phyloP scores from a whole-genome alignment of 2,888 invertebrate species.

The Mythimna loreyi region DNA sequence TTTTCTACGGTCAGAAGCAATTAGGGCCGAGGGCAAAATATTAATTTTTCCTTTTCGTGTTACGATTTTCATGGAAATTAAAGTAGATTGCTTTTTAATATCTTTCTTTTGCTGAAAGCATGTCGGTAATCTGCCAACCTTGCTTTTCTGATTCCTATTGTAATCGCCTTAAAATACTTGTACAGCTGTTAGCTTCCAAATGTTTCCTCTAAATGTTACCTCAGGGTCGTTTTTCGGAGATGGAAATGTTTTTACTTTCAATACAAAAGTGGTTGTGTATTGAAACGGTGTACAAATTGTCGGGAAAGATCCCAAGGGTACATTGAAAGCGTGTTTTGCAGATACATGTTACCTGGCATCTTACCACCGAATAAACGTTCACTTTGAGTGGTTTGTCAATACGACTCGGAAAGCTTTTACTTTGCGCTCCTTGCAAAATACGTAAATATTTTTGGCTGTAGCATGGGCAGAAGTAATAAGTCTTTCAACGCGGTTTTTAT shows the following conservation, averaged over 20 bases:
- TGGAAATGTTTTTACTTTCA: conserved; percentile 69
- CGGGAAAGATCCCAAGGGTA: conserved; percentile 69
- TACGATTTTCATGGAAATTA: conserved; percentile 68
- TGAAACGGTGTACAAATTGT: conserved; percentile 69
- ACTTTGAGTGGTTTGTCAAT: conserved; percentile 82
- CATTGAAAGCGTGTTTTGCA: conserved; percentile 71
- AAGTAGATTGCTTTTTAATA: conserved; percentile 70
- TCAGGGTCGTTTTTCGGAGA: conserved; percentile 61
- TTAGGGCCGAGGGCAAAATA: conserved; percentile 69
- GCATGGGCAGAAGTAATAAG: conserved; percentile 30
- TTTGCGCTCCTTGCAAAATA: conserved; percentile 67
- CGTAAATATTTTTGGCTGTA: conserved; percentile 44
- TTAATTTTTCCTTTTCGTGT: conserved; percentile 67
- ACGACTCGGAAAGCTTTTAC: conserved; percentile 77
- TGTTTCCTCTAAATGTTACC: conserved; percentile 62
- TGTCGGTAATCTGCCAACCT: conserved; percentile 48
- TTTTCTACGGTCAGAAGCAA: conserved; percentile 65
- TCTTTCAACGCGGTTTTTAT: conserved; percentile 16
- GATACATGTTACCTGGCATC: conserved; percentile 71
- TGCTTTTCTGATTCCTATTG: conserved; percentile 14
- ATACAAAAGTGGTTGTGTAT: conserved; percentile 68
- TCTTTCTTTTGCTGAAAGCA: conserved; percentile 51
- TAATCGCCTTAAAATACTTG: conserved; percentile 25
- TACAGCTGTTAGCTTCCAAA: conserved; percentile 33
- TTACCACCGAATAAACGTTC: conserved; percentile 77